Conservation (phyloP, 2,797 vertebrate species). For the Falco concolor region DNA sequence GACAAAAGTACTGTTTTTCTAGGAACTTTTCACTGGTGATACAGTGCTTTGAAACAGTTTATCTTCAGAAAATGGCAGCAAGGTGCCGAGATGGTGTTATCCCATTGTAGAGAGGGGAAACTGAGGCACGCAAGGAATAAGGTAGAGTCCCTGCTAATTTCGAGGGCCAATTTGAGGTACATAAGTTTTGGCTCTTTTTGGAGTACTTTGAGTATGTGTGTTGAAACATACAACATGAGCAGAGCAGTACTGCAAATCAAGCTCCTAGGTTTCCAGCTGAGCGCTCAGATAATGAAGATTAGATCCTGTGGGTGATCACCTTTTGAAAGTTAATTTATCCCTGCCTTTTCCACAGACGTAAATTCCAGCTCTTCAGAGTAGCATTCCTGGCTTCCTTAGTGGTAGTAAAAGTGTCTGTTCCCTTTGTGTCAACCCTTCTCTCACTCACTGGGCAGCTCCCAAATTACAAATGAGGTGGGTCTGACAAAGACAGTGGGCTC, state of each 20-base stretch:
- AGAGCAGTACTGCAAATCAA: background rate
- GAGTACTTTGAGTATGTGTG: background rate
- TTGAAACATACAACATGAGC: background rate
- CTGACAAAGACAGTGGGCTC: background rate
- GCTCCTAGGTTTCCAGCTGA: background rate
- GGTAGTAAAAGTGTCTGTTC: background rate
- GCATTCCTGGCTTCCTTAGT: background rate
- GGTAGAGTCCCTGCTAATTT: background rate
- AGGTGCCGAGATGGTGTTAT: background rate
- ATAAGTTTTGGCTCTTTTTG: background rate
- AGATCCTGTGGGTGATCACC: slow-evolving; percentile 22
- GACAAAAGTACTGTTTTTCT: background rate
- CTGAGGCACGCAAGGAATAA: background rate
- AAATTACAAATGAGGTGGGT: background rate
- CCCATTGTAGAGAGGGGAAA: background rate
- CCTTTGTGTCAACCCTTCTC: background rate
- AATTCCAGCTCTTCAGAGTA: background rate
- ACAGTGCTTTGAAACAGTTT: background rate
- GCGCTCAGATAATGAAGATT: slow-evolving; percentile 30
- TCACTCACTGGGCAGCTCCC: background rate
- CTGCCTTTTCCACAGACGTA: background rate
- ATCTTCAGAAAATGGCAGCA: background rate
- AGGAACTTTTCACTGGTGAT: background rate
- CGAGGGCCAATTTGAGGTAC: background rate
- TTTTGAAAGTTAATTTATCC: slow-evolving; percentile 39